phyloP scores from a whole-genome alignment of 1,140 invertebrate genomes.

The Drosophila biarmipes region DNA sequence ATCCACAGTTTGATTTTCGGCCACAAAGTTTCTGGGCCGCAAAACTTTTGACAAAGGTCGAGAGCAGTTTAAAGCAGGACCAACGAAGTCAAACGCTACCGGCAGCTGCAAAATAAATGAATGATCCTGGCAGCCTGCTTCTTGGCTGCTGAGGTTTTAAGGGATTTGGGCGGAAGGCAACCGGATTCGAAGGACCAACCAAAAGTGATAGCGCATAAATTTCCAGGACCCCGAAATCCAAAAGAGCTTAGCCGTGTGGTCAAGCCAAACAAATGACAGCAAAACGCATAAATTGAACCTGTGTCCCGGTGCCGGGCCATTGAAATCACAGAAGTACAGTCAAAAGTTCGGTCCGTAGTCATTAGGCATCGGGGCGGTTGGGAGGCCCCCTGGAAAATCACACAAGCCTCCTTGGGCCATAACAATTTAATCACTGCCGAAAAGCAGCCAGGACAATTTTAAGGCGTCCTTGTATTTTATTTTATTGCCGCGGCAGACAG shows the following conservation, averaged over 20 bases:
- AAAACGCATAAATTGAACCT: slow-evolving; percentile 55
- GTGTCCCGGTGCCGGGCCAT: slow-evolving; percentile 4
- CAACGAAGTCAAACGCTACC: slow-evolving; percentile 70
- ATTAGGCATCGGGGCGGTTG: slow-evolving; percentile 35
- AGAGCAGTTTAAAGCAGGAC: slow-evolving; percentile 66
- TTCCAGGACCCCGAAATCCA: slow-evolving; percentile 48
- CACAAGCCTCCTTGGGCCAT: slow-evolving; percentile 34
- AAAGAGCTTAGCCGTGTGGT: slow-evolving; percentile 63
- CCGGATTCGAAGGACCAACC: slow-evolving; percentile 48
- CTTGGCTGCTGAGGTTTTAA: slow-evolving; percentile 51
- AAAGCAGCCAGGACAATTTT: slow-evolving; percentile 55
- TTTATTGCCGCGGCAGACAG: slow-evolving; percentile 61
- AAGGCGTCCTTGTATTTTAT: slow-evolving; percentile 65
- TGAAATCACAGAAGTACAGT: slow-evolving; percentile 30
- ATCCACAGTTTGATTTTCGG: slow-evolving; percentile 75
- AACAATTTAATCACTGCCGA: slow-evolving; percentile 76
- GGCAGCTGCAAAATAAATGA: slow-evolving; percentile 75
- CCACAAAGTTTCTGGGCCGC: slow-evolving; percentile 64
- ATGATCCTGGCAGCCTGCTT: slow-evolving; percentile 34
- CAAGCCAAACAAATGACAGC: slow-evolving; percentile 63
- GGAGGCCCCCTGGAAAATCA: slow-evolving; percentile 13
- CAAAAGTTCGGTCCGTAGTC: slow-evolving; percentile 40
- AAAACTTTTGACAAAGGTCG: slow-evolving; percentile 79
- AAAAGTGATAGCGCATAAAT: slow-evolving; percentile 76
- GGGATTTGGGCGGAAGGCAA: slow-evolving; percentile 59